These are phyloP conservation scores for Cyprinodon variegatus DNA, from an alignment of 2,113 vertebrate species.

Conservation along the genomic window DNA sequence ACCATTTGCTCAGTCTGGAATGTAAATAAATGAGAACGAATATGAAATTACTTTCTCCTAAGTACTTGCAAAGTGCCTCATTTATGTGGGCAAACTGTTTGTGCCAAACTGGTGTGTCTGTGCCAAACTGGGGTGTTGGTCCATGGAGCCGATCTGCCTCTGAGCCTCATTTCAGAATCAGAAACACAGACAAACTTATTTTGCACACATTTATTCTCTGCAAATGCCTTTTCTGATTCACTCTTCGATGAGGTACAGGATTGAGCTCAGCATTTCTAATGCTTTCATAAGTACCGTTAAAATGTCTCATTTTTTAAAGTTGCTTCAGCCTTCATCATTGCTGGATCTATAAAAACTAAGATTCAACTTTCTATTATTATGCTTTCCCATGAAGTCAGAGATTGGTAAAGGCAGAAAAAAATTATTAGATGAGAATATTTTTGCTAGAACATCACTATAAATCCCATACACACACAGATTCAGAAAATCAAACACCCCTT, in stretches of 20 bases:
- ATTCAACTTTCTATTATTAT: neutral
- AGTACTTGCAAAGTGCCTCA: no score
- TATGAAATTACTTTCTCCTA: no score
- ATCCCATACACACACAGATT: constrained; percentile 9
- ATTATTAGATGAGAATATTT: neutral
- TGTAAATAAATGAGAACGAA: no score
- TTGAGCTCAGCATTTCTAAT: constrained; percentile 1
- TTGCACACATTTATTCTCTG: neutral
- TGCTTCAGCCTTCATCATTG: constrained; percentile 3
- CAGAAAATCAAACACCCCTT: constrained; percentile 33
- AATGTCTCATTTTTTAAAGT: constrained; percentile 20
- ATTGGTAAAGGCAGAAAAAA: constrained; percentile 2
- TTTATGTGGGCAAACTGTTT: no score
- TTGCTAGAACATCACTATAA: constrained; percentile 15
- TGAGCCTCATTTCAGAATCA: neutral
- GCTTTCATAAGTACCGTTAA: constrained; percentile 11
- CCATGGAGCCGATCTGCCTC: neutral
- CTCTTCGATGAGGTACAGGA: neutral
- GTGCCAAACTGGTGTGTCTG: neutral
- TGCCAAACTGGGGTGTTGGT: neutral
- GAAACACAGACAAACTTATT: neutral
- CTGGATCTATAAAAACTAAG: constrained; percentile 2
- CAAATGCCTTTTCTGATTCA: neutral
- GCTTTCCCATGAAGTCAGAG: neutral
- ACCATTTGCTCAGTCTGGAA: no score